Base-by-base conservation (phyloP, 2,113 vertebrate species). In the Salvator merianae region DNA sequence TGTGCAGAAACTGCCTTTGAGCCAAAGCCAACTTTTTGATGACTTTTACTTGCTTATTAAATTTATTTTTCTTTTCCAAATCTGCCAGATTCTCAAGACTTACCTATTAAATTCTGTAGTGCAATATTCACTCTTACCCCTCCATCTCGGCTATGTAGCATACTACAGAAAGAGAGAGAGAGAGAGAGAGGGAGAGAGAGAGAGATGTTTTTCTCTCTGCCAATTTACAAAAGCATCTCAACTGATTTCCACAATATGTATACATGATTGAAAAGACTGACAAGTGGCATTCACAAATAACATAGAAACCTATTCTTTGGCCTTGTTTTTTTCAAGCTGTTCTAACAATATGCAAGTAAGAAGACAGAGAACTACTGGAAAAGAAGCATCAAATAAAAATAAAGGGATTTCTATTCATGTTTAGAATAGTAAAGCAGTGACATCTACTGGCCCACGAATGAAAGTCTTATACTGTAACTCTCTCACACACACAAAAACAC, bases 401-500 rank as follows among this genome's bases (percentile, higher is more conserved):
- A 82, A 24, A 26, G 16, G 55, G 18, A 40, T 77, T 26, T 13
- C 36, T 16, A 16, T 6, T 16, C 32, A 71, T 59, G 28, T 55
- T 53, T 69, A 34, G 20, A 80, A 81, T 28, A 72, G 34, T 7
- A 62, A 53, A 63, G n/a, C 53, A 84, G 68, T 59, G 77, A 65
- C 83, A 79, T 36, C 83, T 85, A 65, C 40, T 73, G 77, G 69
- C 50, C 55, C 38, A 26, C 79, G 38, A 81, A 1, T 8, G 32
- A 28, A 0, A 47, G 26, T 69, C 71, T 72, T 38, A 86, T 20
- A 4, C 65, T 5, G 16, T 32, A 13, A 43, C 47, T 91, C 86
- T 86, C 89, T 94, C 63, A 84, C 84, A 91, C 34, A 90, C 75
- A 91, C 71, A 62, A 62, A 63, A 93, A 8, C 0, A 71, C 88